Evolutionary conservation across 2,888 invertebrate genomes (phyloP), one percentile per base, ranked within the genome.

Genomic region (Ischnura elegans): DNA sequence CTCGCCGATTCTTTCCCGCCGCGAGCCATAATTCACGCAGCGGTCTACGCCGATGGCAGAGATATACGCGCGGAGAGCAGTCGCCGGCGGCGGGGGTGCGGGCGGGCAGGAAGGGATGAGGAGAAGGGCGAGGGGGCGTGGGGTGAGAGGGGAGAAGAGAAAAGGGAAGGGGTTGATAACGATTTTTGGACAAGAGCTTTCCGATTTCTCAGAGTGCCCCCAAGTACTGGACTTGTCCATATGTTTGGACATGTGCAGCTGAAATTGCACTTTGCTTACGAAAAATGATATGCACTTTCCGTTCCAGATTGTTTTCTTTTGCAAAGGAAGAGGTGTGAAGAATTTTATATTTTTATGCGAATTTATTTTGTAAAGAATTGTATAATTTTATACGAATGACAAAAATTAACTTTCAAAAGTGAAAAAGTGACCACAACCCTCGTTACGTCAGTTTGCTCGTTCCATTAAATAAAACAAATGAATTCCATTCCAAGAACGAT

Each of bases 41-140:
- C 87, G 87, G 87, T 55, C 87, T 42, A 42, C 55, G 87, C 87
- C 87, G 90, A 90, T 66, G 90, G 61, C 90, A 90, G 90, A 66
- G 90, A 90, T 90, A 90, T 90, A 90, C 90, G 87, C 36, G 51
- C 29, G 36, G 87, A 25, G 29, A 42, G 87, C 55, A 55, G 55
- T 55, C 36, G 55, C 61, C 90, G 25, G 25, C 21, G 13, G 43
- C 1, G 61, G 42, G 45, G 43, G 42, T 10, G 51, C n/a, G n/a
- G 2, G 61, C 25, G 8, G 25, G 86, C 13, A 46, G 86, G 25
- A n/a, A 86, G n/a, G 36, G 46, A n/a, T 3, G 46, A 25, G n/a
- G 86, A 25, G 46, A 86, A n/a, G 45, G n/a, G n/a, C 3, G 86
- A 86, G 25, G 0, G 3, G 86, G 10, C 8, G 43, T n/a, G 45